Conservation (phyloP, 2,113 vertebrate species). For the Limanda limanda region DNA sequence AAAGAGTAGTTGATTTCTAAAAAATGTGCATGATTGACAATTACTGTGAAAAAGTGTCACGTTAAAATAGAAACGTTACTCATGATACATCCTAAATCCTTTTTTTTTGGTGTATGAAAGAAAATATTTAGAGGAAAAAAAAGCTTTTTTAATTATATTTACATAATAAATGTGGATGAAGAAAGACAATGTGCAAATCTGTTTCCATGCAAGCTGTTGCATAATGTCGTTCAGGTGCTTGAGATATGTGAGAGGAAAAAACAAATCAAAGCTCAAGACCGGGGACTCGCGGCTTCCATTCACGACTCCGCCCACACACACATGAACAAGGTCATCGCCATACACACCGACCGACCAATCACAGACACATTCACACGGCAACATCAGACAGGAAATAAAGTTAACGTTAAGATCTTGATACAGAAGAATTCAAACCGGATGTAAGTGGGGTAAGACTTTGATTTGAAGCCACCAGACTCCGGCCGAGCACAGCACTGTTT, state of each 20-base stretch:
- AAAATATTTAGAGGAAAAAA: conserved; percentile 37
- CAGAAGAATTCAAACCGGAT: background rate
- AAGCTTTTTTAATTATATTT: conserved; percentile 51
- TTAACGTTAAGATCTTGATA: conserved; percentile 14
- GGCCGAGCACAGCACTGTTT: conserved; percentile 16
- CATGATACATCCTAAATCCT: conserved; percentile 16
- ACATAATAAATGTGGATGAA: conserved; percentile 61
- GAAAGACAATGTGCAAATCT: conserved; percentile 76
- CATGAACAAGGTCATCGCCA: background rate
- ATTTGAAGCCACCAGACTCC: conserved; percentile 1
- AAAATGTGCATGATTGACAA: conserved; percentile 68
- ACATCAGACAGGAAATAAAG: background rate
- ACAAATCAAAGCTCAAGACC: conserved; percentile 1
- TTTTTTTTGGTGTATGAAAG: conserved; percentile 70
- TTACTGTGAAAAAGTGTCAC: conserved; percentile 47
- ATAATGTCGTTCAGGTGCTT: conserved; percentile 64
- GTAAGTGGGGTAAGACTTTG: background rate
- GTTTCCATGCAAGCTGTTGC: conserved; percentile 71
- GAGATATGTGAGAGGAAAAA: conserved; percentile 1
- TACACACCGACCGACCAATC: background rate
- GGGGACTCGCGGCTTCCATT: conserved; percentile 14
- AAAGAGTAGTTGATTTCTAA: conserved; percentile 39
- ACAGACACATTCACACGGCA: conserved; percentile 27
- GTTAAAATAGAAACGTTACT: conserved; percentile 61
- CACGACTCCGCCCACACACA: conserved; percentile 12